These are phyloP conservation scores for Fistularia tabacaria DNA, from an alignment of 2,797 vertebrate species.

Conservation along the genomic window DNA sequence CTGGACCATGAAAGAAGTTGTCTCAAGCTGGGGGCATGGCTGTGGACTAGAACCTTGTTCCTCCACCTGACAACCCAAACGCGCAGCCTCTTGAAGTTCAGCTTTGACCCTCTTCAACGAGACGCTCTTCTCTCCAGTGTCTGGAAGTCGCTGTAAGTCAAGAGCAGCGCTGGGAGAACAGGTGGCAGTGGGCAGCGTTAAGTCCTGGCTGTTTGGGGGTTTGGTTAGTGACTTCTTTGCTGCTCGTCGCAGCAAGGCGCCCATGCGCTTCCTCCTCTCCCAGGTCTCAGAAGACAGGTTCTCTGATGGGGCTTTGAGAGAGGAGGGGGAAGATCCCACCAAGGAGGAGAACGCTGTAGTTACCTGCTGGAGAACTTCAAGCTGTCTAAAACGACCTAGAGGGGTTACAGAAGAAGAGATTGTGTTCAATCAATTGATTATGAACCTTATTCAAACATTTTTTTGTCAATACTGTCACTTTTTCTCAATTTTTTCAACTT, in stretches of 20 bases:
- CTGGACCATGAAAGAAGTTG: neutral
- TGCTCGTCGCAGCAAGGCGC: slow-evolving; percentile 67
- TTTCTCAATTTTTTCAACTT: too few species aligned
- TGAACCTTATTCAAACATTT: too few species aligned
- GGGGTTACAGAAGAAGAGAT: too few species aligned
- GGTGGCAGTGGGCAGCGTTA: neutral
- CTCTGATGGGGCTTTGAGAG: neutral
- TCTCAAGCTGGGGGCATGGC: neutral
- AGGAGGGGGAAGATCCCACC: slow-evolving; percentile 34
- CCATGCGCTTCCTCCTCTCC: slow-evolving; percentile 59
- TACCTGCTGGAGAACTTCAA: slow-evolving; percentile 80
- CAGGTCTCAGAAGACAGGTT: slow-evolving; percentile 26
- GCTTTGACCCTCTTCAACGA: slow-evolving; percentile 24
- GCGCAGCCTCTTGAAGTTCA: slow-evolving; percentile 10
- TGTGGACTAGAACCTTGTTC: slow-evolving; percentile 31
- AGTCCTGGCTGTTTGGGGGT: slow-evolving; percentile 3
- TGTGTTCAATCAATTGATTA: too few species aligned
- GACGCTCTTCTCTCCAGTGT: slow-evolving; percentile 22
- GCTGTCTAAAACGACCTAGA: slow-evolving; percentile 78
- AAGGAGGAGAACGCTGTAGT: slow-evolving; percentile 77
- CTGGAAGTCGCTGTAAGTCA: slow-evolving; percentile 4
- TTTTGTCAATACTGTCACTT: too few species aligned
- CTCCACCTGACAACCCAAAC: slow-evolving; percentile 44
- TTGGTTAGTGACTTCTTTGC: slow-evolving; percentile 62
- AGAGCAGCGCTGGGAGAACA: neutral